Conservation (phyloP, 2,888 invertebrate species). For the Apocheima hispidaria region DNA sequence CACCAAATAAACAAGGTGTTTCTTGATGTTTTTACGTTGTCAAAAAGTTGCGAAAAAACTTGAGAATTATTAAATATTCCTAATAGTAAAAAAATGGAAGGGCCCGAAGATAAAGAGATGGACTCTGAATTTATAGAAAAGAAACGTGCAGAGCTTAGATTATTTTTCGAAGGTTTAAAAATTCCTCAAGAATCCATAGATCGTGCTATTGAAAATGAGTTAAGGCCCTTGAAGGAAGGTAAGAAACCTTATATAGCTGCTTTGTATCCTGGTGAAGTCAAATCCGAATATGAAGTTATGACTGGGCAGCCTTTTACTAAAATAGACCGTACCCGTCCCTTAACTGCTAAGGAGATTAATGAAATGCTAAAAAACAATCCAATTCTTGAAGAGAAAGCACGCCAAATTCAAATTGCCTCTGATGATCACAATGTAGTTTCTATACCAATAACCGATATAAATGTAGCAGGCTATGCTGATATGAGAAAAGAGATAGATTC, state of each 20-base stretch:
- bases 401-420: slow-evolving; percentile 73
- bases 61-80: neutral
- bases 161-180: slow-evolving; percentile 71
- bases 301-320: slow-evolving; percentile 78
- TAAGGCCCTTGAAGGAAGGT: slow-evolving; percentile 59
- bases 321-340: slow-evolving; percentile 65
- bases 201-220: slow-evolving; percentile 74
- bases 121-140: slow-evolving; percentile 62
- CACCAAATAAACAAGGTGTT: slow-evolving; percentile 10
- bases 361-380: slow-evolving; percentile 68
- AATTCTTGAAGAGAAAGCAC: slow-evolving; percentile 73
- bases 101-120: slow-evolving; percentile 45
- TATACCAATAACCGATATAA: slow-evolving; percentile 70
- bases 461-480: slow-evolving; percentile 59
- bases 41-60: slow-evolving; percentile 4
- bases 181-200: slow-evolving; percentile 67
- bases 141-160: slow-evolving; percentile 65
- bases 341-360: slow-evolving; percentile 67
- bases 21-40: slow-evolving; percentile 2
- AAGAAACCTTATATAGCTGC: slow-evolving; percentile 71
- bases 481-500: slow-evolving; percentile 66
- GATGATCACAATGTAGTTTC: slow-evolving; percentile 55
- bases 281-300: slow-evolving; percentile 79
- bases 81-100: slow-evolving; percentile 51
- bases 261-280: slow-evolving; percentile 64